phyloP scores from a whole-genome alignment of 2,797 vertebrate species.

The Phrynocephalus forsythii region DNA sequence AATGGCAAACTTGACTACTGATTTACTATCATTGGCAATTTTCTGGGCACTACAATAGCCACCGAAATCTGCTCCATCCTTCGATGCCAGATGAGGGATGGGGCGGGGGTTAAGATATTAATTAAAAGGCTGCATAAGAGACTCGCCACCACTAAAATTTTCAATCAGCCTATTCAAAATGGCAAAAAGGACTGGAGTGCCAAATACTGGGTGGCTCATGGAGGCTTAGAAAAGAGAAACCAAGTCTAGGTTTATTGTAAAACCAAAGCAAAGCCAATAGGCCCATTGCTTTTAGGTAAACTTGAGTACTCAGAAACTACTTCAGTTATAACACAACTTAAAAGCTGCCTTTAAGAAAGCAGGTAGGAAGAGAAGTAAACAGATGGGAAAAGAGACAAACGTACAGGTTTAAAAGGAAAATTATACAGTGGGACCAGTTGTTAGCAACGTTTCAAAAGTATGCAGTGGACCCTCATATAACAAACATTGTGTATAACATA shows the following conservation, averaged over 20 bases:
- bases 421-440: not conserved
- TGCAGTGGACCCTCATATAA: too few species aligned
- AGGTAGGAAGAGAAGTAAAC: not conserved
- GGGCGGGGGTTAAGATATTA: not conserved
- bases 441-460: not conserved
- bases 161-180: not conserved
- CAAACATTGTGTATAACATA: too few species aligned
- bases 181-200: not conserved
- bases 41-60: not conserved
- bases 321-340: not conserved
- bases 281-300: not conserved
- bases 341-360: not conserved
- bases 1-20: not conserved
- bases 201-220: too few species aligned
- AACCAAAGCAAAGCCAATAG: not conserved
- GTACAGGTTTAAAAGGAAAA: not conserved
- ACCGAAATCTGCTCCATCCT: not conserved
- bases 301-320: not conserved
- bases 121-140: not conserved
- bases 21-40: conserved; percentile 13
- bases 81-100: not conserved
- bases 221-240: not conserved
- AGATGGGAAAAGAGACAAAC: not conserved
- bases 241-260: not conserved
- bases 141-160: conserved; percentile 1